These are phyloP conservation scores for Xylota segnis DNA, from an alignment of 2,888 invertebrate species.

Conservation along the genomic window DNA sequence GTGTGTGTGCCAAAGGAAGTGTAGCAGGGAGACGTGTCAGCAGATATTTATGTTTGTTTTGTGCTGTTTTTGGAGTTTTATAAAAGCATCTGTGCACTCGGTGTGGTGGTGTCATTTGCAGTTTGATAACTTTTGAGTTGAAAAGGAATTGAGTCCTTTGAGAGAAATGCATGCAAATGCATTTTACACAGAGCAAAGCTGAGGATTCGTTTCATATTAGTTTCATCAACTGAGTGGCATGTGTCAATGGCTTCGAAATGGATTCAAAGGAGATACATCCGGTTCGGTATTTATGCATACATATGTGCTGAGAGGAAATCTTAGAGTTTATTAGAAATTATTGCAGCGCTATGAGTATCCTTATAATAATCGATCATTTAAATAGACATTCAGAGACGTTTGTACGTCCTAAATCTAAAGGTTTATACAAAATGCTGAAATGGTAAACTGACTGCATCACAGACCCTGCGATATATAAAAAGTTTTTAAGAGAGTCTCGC, in stretches of 20 bases:
- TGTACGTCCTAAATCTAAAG: no score
- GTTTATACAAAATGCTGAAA: no score
- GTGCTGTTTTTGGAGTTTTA: not conserved
- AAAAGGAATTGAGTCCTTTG: slow-evolving; percentile 44
- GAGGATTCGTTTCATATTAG: slow-evolving; percentile 36
- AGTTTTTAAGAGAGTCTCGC: no score
- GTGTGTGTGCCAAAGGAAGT: slow-evolving; percentile 12
- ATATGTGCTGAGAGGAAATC: not conserved
- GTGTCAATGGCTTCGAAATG: not conserved
- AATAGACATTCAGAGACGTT: not conserved
- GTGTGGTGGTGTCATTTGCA: slow-evolving; percentile 39
- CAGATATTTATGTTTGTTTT: slow-evolving; percentile 63
- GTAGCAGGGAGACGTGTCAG: slow-evolving; percentile 47
- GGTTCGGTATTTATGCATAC: not conserved
- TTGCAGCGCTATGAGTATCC: no score
- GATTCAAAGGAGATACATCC: not conserved
- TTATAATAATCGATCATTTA: not conserved
- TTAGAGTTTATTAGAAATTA: no score
- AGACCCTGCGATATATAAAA: no score
- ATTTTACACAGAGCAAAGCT: slow-evolving; percentile 4
- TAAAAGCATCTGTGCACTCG: slow-evolving; percentile 32
- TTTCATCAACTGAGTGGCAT: slow-evolving; percentile 48
- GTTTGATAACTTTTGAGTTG: slow-evolving; percentile 44
- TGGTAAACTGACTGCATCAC: no score
- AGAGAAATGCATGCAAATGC: slow-evolving; percentile 40